A percentile compares a stretch with the other conserved stretches of the same genome.
Conservation (phyloP, 2,888 invertebrate species). For the Synergus laeviventris region DNA sequence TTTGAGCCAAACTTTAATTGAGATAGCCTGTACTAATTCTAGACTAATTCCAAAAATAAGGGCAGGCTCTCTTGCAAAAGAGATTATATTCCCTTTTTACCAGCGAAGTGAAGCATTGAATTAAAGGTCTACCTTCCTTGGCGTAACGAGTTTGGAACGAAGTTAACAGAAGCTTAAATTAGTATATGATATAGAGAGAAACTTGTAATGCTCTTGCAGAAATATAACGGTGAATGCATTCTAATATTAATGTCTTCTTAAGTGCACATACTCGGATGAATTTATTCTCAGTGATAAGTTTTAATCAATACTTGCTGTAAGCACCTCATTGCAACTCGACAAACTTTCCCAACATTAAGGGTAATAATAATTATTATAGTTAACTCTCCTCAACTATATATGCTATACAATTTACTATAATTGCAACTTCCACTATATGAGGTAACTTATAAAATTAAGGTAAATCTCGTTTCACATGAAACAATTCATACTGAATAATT, state of each 20-base stretch:
- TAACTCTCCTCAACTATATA: neutral
- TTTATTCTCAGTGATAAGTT: constrained; percentile 5
- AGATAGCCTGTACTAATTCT: neutral
- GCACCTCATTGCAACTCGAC: neutral
- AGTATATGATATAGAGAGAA: neutral
- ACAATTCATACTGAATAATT: neutral
- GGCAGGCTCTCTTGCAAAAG: too few relatives aligned
- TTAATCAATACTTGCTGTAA: neutral
- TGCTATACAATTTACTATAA: too few relatives aligned
- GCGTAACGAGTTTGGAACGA: neutral
- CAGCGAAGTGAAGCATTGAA: neutral
- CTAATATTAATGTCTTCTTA: neutral
- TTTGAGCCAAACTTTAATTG: too few relatives aligned
- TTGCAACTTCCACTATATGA: neutral
- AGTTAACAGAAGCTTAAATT: neutral
- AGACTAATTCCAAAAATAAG: neutral
- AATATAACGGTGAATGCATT: neutral
- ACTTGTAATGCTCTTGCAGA: neutral
- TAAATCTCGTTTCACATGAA: neutral
- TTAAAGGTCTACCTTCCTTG: neutral
- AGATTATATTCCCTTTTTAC: neutral
- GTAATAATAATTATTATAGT: neutral
- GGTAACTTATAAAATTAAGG: neutral
- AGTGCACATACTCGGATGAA: neutral
- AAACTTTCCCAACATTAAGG: neutral